Evolutionary conservation across 2,113 vertebrate genomes (phyloP), one percentile per base, ranked within the genome.

Genomic region (Ailuropoda melanoleuca): DNA sequence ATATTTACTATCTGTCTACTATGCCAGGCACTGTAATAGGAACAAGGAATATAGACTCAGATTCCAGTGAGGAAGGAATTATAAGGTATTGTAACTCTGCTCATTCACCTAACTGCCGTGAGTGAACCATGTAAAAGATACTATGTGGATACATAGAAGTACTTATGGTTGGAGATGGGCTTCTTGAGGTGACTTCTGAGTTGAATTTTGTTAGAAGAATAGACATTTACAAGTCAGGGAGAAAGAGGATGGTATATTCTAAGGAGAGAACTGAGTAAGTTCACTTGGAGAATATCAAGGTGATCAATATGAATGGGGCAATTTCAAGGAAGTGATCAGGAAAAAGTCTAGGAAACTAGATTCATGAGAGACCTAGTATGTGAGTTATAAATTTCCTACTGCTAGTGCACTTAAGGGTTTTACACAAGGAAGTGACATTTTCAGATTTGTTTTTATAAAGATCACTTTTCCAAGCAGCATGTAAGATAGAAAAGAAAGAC

Each of bases 401-500:
- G 18, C 15, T 60, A 29, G 14, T 37, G 7, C 15, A 37, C 2
- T 14, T 72, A 37, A 23, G 3, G 24, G 12, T 34, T 93, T 96
- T 50, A 31, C 4, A 26, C 4, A 43, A 23, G 12, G 14, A 1
- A 17, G 24, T 43, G 58, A 43, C 6, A 48, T 64, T n/a, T 85
- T 56, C 34, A 55, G 50, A 81, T 68, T 68, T 80, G 1, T 10
- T 93, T 92, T 95, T 46, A 77, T 39, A 88, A 85, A 66, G 39
- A 72, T 82, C 7, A 34, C 5, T 70, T 87, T 90, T 82, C 68
- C 4, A 92, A 89, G 39, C 6, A 95, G 4, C n/a, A 19, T 84
- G 19, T 6, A 72, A 83, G 34, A 78, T 13, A 43, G 34, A 48
- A 92, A 81, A 55, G 18, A 89, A 23, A 55, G 29, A 24, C 14